Conservation (phyloP, 92 coral and sea anemone species). For the Epizoanthus scotinus region DNA sequence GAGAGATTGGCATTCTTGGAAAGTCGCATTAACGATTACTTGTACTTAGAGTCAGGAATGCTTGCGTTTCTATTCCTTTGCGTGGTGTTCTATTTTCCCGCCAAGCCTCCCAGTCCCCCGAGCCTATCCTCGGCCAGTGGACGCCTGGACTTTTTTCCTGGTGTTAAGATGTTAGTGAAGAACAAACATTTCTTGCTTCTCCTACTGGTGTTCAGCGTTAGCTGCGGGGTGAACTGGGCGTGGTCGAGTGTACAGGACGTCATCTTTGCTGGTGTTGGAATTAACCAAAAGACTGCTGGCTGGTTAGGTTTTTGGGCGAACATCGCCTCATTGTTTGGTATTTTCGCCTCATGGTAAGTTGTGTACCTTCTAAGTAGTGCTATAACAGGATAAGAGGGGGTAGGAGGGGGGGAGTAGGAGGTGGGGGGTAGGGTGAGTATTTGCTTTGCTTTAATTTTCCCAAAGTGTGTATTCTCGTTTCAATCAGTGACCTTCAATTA, state of each 20-base stretch:
- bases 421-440: too few relatives aligned
- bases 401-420: too few relatives aligned
- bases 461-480: too few relatives aligned
- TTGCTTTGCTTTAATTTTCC: too few relatives aligned
- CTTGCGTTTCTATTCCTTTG: slow-evolving; percentile 70
- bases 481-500: too few relatives aligned
- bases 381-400: too few relatives aligned
- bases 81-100: slow-evolving; percentile 87
- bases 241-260: slow-evolving; percentile 97
- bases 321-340: slow-evolving; percentile 84
- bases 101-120: slow-evolving; percentile 95
- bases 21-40: slow-evolving; percentile 79
- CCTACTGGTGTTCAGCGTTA: slow-evolving; percentile 73
- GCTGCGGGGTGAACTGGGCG: slow-evolving; percentile 95
- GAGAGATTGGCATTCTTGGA: slow-evolving; percentile 63
- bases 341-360: slow-evolving; percentile 89
- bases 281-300: slow-evolving; percentile 93
- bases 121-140: slow-evolving; percentile 84
- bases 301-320: slow-evolving; percentile 96
- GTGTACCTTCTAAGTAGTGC: background rate
- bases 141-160: slow-evolving; percentile 80
- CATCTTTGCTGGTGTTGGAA: slow-evolving; percentile 88
- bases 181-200: slow-evolving; percentile 78
- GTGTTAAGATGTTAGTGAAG: slow-evolving; percentile 74
- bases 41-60: slow-evolving; percentile 77